Percentiles rank a stretch among this genome's conserved stretches.
Conservation (phyloP, 1,140 invertebrate species). For the Mactra quadrangularis region DNA sequence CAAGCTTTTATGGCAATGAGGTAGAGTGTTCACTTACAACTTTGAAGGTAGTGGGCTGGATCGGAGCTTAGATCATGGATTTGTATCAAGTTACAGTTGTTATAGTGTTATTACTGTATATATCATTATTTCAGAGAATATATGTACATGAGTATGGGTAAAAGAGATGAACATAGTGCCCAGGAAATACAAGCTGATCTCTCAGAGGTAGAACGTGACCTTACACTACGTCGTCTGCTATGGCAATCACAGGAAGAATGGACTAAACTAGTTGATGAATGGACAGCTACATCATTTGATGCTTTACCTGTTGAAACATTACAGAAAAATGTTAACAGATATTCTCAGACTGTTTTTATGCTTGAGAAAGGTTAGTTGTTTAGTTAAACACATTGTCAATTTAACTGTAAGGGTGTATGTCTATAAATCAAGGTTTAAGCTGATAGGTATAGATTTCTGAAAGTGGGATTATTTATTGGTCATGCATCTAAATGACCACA, state of each 20-base stretch:
- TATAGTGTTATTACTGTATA: too few species aligned
- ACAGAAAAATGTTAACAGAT: slow-evolving; percentile 83
- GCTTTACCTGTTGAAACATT: slow-evolving; percentile 80
- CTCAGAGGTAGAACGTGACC: slow-evolving; percentile 82
- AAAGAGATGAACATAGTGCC: slow-evolving; percentile 77
- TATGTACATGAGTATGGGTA: slow-evolving; percentile 70
- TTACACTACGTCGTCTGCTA: slow-evolving; percentile 80
- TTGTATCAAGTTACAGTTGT: too few species aligned
- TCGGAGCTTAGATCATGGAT: too few species aligned
- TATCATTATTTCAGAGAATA: slow-evolving; percentile 76
- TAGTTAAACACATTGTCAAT: too few species aligned
- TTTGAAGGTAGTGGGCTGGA: too few species aligned
- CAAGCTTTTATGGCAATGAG: too few species aligned
- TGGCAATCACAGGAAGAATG: slow-evolving; percentile 83
- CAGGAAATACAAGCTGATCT: slow-evolving; percentile 81
- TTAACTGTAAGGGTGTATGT: too few species aligned
- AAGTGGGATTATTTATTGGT: too few species aligned
- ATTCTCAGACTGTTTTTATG: slow-evolving; percentile 83
- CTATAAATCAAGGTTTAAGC: too few species aligned
- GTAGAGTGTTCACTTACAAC: too few species aligned
- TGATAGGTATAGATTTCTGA: too few species aligned
- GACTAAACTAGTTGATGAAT: slow-evolving; percentile 79
- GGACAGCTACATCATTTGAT: slow-evolving; percentile 81
- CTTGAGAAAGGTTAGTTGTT: slow-evolving; percentile 82
- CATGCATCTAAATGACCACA: too few species aligned